Evolutionary conservation across 2,888 invertebrate genomes (phyloP).

Genomic region (Trichacis sp.): DNA sequence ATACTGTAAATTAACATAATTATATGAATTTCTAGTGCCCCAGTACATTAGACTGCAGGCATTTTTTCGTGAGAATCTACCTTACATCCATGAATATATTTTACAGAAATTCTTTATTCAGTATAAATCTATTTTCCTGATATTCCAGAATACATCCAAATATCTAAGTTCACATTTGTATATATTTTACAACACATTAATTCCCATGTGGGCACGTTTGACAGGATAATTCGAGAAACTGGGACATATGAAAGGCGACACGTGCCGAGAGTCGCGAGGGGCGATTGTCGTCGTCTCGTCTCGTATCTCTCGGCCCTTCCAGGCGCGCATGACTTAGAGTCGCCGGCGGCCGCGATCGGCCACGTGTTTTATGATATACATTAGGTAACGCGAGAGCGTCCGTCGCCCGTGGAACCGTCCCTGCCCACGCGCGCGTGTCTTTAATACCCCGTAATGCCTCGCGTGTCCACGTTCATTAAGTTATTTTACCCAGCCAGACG

Average conservation of each 20-base stretch:
- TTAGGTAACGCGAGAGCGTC: conserved; percentile 4
- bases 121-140: too few relatives aligned
- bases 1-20: too few relatives aligned
- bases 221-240: background rate
- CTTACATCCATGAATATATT: too few relatives aligned
- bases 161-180: too few relatives aligned
- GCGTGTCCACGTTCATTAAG: conserved; percentile 67
- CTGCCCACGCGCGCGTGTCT: conserved; percentile 28
- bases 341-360: background rate
- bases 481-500: conserved; percentile 50
- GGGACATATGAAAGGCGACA: background rate
- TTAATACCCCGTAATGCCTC: conserved; percentile 53
- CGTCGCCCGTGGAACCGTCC: conserved; percentile 5
- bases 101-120: too few relatives aligned
- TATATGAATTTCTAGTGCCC: too few relatives aligned
- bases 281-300: conserved; percentile 33
- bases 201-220: too few relatives aligned
- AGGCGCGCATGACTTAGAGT: background rate
- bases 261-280: conserved; percentile 19
- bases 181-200: too few relatives aligned
- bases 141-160: too few relatives aligned
- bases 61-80: too few relatives aligned
- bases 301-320: conserved; percentile 16
- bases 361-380: background rate
- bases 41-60: too few relatives aligned